Conservation (phyloP, 2,888 invertebrate genomes). For the Nineta flava region DNA sequence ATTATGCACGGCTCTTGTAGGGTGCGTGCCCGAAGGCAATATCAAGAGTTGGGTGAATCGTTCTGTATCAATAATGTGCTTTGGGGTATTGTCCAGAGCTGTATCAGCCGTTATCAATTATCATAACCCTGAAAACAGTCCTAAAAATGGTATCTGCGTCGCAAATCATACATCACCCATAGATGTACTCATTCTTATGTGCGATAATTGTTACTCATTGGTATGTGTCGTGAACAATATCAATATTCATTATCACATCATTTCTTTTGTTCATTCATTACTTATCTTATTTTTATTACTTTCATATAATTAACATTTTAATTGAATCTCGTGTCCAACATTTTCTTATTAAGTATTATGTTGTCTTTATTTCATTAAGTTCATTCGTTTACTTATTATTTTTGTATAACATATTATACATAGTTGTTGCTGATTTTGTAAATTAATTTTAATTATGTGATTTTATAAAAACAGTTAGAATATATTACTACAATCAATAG, state of each 20-base stretch:
- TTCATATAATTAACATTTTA: too few relatives aligned
- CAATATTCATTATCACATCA: too few relatives aligned
- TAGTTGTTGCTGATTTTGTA: too few relatives aligned
- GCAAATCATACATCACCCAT: slow-evolving; percentile 99
- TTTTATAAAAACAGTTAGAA: too few relatives aligned
- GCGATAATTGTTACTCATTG: slow-evolving; percentile 94
- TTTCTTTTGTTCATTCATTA: too few relatives aligned
- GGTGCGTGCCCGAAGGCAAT: slow-evolving; percentile 61
- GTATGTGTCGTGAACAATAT: slow-evolving; percentile 40
- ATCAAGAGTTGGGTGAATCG: slow-evolving; percentile 68
- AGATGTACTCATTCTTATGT: slow-evolving; percentile 91
- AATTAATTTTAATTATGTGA: too few relatives aligned
- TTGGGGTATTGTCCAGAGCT: slow-evolving; percentile 82
- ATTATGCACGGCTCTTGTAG: slow-evolving; percentile 71
- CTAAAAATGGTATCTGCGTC: slow-evolving; percentile 78
- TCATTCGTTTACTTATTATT: too few relatives aligned
- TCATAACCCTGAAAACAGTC: slow-evolving; percentile 74
- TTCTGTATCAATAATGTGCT: slow-evolving; percentile 73
- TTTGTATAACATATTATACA: too few relatives aligned
- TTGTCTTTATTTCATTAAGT: too few relatives aligned
- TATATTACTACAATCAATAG: too few relatives aligned
- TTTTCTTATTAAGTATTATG: too few relatives aligned
- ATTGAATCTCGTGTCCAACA: too few relatives aligned
- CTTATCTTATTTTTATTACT: neutral
- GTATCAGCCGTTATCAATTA: slow-evolving; percentile 79